Evolutionary conservation across 2,797 vertebrate species (phyloP), one percentile per base, ranked within the genome.

Genomic region (Acrossocheilus wenchowensis): DNA sequence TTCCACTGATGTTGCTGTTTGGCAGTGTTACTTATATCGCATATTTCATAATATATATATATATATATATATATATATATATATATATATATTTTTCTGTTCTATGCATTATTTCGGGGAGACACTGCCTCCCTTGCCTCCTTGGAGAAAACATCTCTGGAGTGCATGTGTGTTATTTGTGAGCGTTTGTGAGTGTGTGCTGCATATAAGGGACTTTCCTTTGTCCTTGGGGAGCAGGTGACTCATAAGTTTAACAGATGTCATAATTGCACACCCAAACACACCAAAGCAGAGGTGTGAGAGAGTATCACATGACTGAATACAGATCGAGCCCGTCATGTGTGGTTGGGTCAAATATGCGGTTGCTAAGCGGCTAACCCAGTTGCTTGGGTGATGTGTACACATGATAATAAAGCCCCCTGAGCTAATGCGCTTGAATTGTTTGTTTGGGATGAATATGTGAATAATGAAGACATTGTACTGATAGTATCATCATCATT

Each of bases 381-480:
- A 69, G 78, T 78, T 89, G 86, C 79, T 82, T 60, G 45, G 74
- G 69, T 82, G 88, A 89, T 85, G 83, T 87, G 83, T 84, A 84
- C 80, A 78, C 83, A 48, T 82, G 83, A 85, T 84, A 84, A 85
- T 52, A 77, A 72, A 57, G 12, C 52, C 77, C 83, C 66, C 52
- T 80, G 84, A 86, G 54, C 15, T 50, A 39, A 81, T 66, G 54
- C 15, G 54, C 41, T 64, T 26, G 21, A 48, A 43, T 72, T 81
- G 84, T 86, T 81, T 86, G 85, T 66, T 81, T 75, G 21, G 21
- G 78, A 81, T 52, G 78, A 86, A 81, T 64, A 81, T 86, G 85
- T 72, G 69, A 81, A 81, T 81, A 81, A 81, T 86, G 78, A 81
- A 81, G 85, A 75, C 78, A 41, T 64, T 62, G 54, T 62, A 21